A percentile compares a stretch with the other conserved stretches of the same genome.
Conservation (phyloP, 2,888 invertebrate genomes). For the Torymus tubicola region DNA sequence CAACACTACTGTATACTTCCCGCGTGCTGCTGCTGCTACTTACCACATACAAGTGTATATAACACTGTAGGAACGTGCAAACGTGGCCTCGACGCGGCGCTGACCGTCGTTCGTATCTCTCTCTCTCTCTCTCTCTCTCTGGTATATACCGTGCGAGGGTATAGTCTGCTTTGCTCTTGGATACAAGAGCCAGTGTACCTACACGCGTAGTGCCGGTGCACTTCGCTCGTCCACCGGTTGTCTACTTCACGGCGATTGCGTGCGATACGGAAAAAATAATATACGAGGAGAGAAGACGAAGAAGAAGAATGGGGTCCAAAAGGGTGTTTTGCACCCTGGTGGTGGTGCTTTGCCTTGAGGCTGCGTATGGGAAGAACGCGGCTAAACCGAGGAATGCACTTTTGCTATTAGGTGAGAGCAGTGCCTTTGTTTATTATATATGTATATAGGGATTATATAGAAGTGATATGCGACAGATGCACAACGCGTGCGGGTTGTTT, state of each 20-base stretch:
- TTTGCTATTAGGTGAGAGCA: conserved; percentile 73
- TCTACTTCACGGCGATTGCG: conserved; percentile 15
- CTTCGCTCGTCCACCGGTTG: conserved; percentile 1
- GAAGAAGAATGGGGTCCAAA: background rate
- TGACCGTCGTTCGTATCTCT: background rate
- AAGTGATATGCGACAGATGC: no score
- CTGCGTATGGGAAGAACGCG: background rate
- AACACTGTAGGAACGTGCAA: background rate
- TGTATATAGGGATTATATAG: no score
- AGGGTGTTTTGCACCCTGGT: background rate
- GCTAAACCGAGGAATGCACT: conserved; percentile 67
- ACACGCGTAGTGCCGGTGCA: conserved; percentile 19
- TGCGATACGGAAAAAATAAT: no score
- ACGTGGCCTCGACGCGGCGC: conserved; percentile 26
- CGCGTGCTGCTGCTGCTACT: background rate
- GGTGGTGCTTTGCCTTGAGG: background rate
- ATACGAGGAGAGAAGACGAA: no score
- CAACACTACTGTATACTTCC: no score
- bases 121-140: no score
- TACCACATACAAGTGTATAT: background rate
- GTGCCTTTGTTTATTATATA: no score
- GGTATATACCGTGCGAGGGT: no score
- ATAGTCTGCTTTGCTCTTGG: no score
- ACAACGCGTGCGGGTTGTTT: no score
- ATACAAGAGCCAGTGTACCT: no score